Evolutionary conservation across 2,797 vertebrate species (phyloP).

Genomic region (Antrozous pallidus): DNA sequence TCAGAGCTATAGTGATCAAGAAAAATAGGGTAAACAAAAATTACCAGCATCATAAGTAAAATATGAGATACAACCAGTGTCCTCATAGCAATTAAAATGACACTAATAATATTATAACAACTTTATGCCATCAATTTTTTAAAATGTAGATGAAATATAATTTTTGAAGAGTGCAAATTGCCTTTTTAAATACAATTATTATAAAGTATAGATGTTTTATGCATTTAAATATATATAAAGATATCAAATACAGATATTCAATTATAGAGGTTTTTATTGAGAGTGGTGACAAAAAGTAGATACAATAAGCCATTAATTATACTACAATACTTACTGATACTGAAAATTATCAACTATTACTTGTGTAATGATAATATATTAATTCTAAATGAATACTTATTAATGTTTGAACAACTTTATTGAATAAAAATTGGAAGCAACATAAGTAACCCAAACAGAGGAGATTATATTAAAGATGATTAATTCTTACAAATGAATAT

Average conservation of each 20-base stretch:
- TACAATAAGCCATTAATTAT: not conserved
- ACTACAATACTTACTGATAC: not conserved
- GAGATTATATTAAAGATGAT: not conserved
- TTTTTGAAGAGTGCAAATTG: not conserved
- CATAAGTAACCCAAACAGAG: not conserved
- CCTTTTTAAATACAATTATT: not conserved
- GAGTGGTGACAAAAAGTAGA: not conserved
- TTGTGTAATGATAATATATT: not conserved
- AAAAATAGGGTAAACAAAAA: not conserved
- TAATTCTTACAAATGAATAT: not conserved
- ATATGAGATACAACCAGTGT: not conserved
- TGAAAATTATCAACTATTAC: not conserved
- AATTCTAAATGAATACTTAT: not conserved
- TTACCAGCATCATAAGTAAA: not conserved
- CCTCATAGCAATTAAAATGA: not conserved
- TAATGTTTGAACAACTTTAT: not conserved
- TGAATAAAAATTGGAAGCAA: not conserved
- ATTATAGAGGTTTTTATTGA: not conserved
- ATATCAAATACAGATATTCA: not conserved
- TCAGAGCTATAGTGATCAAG: not conserved
- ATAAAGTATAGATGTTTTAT: not conserved
- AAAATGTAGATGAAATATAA: not conserved
- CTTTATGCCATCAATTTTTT: not conserved
- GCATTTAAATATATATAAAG: not conserved
- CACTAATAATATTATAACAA: not conserved